Conservation (phyloP, 2,888 invertebrate species). For the Saturnia japonica region DNA sequence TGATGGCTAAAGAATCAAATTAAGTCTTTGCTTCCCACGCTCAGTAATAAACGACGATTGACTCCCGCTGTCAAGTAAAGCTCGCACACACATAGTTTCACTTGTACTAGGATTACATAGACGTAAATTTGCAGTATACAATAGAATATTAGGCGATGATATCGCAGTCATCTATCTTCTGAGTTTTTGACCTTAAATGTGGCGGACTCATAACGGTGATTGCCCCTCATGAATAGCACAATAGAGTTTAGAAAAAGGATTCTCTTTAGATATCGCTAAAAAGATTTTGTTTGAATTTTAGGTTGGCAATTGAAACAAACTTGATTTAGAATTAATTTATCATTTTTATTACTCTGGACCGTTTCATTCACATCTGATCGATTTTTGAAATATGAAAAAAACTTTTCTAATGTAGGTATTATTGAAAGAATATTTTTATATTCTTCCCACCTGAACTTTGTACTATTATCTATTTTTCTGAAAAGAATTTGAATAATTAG, state of each 20-base stretch:
- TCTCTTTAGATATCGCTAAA: not conserved
- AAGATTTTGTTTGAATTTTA: constrained; percentile 7
- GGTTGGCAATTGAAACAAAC: too few species aligned
- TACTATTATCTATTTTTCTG: constrained; percentile 21
- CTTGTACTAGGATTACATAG: constrained; percentile 22
- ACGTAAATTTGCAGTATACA: constrained; percentile 15
- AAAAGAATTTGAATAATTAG: constrained; percentile 22
- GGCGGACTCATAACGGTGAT: constrained; percentile 14
- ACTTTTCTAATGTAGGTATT: constrained; percentile 10
- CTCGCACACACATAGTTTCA: constrained; percentile 20
- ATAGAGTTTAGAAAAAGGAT: not conserved
- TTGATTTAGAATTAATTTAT: not conserved
- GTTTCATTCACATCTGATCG: constrained; percentile 8
- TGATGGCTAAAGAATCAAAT: constrained; percentile 21
- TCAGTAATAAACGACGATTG: constrained; percentile 25
- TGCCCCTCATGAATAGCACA: constrained; percentile 6
- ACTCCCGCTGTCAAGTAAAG: constrained; percentile 22
- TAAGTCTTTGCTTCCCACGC: constrained; percentile 21
- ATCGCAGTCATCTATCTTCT: constrained; percentile 9
- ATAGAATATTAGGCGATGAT: not conserved
- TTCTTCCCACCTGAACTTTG: constrained; percentile 23
- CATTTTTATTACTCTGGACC: constrained; percentile 3
- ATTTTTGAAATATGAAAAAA: not conserved
- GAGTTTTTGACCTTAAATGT: not conserved
- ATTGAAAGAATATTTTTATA: constrained; percentile 15